A percentile compares a stretch with the other conserved stretches of the same genome.
phyloP scores from a whole-genome alignment of 2,888 invertebrate species.

The Amblyjoppa fuscipennis region DNA sequence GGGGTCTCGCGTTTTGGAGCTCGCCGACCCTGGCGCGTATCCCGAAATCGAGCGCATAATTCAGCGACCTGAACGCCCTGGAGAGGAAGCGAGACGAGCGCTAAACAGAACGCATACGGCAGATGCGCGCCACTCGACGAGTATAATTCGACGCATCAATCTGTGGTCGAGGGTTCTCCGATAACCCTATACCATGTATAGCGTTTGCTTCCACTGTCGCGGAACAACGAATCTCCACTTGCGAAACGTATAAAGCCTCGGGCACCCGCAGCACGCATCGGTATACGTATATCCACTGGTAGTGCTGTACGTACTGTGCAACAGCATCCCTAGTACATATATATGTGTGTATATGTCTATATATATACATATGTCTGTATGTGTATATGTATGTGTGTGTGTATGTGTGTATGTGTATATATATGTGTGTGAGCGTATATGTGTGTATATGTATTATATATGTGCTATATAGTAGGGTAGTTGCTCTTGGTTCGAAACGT shows the following conservation, averaged over 20 bases:
- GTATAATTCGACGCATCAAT: slow-evolving; percentile 84
- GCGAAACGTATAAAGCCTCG: slow-evolving; percentile 45
- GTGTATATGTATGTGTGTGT: too few species aligned
- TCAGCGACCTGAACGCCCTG: slow-evolving; percentile 73
- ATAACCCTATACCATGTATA: slow-evolving; percentile 42
- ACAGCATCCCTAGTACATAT: too few species aligned
- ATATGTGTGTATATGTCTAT: too few species aligned
- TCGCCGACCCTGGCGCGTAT: slow-evolving; percentile 26
- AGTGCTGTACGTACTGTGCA: not conserved
- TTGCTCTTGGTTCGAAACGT: slow-evolving; percentile 5
- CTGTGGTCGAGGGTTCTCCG: slow-evolving; percentile 79
- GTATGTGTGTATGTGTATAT: too few species aligned
- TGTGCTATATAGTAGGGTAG: not conserved
- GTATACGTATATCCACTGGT: not conserved
- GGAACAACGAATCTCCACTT: slow-evolving; percentile 48
- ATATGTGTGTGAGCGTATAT: too few species aligned
- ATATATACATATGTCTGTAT: too few species aligned
- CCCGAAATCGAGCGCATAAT: slow-evolving; percentile 84
- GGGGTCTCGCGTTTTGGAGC: slow-evolving; percentile 72
- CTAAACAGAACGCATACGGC: slow-evolving; percentile 63
- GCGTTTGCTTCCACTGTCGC: slow-evolving; percentile 61
- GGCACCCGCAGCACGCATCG: not conserved
- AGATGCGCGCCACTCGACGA: slow-evolving; percentile 80
- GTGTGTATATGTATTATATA: not conserved
- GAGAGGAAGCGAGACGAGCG: slow-evolving; percentile 63